phyloP scores from a whole-genome alignment of 2,113 vertebrate species.

The Xenopus borealis region DNA sequence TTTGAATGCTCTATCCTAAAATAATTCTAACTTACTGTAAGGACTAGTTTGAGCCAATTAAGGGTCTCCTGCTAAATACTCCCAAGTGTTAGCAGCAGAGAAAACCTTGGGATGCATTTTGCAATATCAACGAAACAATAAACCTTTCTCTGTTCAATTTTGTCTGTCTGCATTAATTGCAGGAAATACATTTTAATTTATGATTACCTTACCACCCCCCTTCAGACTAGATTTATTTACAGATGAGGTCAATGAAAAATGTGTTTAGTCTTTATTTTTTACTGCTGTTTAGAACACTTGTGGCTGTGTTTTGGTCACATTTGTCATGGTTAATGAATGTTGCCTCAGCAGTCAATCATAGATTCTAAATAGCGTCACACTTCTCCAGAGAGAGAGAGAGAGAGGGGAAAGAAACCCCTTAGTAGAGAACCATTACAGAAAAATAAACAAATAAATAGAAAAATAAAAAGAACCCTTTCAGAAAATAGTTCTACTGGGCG shows the following conservation, averaged over 20 bases:
- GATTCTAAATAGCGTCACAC: constrained; percentile 74
- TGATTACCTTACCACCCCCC: constrained; percentile 61
- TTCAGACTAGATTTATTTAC: constrained; percentile 73
- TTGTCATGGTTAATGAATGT: constrained; percentile 84
- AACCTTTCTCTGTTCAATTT: constrained; percentile 67
- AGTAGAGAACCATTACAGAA: constrained; percentile 84
- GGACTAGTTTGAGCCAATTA: no score
- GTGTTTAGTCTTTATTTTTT: constrained; percentile 56
- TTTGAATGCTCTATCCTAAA: no score
- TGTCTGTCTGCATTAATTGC: constrained; percentile 73
- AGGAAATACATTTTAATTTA: constrained; percentile 77
- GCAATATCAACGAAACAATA: constrained; percentile 39
- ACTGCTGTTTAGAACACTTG: constrained; percentile 77
- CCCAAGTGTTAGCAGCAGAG: no score
- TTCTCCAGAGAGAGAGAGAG: constrained; percentile 57
- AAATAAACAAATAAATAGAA: constrained; percentile 91
- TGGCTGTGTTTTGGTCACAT: constrained; percentile 78
- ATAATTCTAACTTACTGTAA: no score
- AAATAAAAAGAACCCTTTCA: constrained; percentile 82
- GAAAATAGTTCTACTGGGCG: constrained; percentile 65
- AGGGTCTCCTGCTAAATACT: no score
- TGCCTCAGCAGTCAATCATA: constrained; percentile 75
- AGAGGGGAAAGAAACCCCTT: constrained; percentile 57
- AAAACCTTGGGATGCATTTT: no score
- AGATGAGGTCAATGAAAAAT: constrained; percentile 78